Conservation (phyloP, 2,797 vertebrate species). For the Distichodus sexfasciatus region DNA sequence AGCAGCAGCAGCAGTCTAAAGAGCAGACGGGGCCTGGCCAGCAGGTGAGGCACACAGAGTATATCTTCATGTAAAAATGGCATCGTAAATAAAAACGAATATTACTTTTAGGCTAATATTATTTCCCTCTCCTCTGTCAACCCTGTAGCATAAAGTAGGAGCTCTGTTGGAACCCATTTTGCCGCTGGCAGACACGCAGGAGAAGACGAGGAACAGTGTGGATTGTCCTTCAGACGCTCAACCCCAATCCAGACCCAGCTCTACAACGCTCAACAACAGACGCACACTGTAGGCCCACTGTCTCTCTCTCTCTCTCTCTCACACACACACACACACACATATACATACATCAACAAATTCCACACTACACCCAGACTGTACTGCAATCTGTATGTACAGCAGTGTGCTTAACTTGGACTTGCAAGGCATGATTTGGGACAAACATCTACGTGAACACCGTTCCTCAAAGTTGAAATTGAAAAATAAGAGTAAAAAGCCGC, state of each 20-base stretch:
- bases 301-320: too few species aligned
- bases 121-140: slow-evolving; percentile 53
- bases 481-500: too few species aligned
- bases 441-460: too few species aligned
- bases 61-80: too few species aligned
- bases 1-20: slow-evolving; percentile 63
- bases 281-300: slow-evolving; percentile 78
- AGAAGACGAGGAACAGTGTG: slow-evolving; percentile 76
- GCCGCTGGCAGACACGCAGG: slow-evolving; percentile 83
- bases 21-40: slow-evolving; percentile 69
- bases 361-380: not conserved
- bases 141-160: slow-evolving; percentile 76
- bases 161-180: slow-evolving; percentile 76
- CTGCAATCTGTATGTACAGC: not conserved
- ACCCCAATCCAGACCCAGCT: slow-evolving; percentile 67
- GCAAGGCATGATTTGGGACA: too few species aligned
- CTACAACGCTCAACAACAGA: slow-evolving; percentile 86
- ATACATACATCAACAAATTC: not conserved
- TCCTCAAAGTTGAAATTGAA: too few species aligned
- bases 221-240: slow-evolving; percentile 65
- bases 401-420: not conserved
- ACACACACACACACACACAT: not conserved
- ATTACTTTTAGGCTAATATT: too few species aligned
- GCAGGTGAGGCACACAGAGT: slow-evolving; percentile 74
- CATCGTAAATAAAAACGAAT: too few species aligned